Base-by-base conservation (phyloP, 2,888 invertebrate species). In the Spodoptera exigua region DNA sequence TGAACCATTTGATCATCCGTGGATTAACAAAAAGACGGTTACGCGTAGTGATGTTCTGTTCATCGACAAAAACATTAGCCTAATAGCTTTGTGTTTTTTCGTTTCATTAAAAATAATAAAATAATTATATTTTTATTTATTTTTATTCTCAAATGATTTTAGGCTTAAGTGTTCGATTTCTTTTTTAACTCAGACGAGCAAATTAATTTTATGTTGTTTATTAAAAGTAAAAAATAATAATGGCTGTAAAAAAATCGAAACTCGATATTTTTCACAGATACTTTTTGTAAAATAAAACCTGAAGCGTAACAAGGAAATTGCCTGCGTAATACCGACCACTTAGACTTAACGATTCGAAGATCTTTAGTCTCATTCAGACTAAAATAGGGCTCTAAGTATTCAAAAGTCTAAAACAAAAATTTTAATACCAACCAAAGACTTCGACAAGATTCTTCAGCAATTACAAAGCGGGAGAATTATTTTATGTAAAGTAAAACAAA, bases 11-110 rank as follows among this genome's bases (percentile, higher is more conserved):
- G 72, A 75, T 75, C 72, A 71, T 75, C 76, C 47, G 10, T 37
- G 66, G 72, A 75, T 71, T 71, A 75, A 55, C 56, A 73, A 67
- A 72, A 69, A 69, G 60, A 72, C 60, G 73, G 68, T 59, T 67
- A 72, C 47, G 18, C 40, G 34, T 52, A 73, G 68, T 67, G 68
- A 35, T 40, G 68, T 21, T 17, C 14, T 13, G 53, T 49, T 11
- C 39, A 11, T 44, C 36, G 48, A 63, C 47, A 52, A 5, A 11
- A 18, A 11, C 7, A 27, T 7, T 1, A 0, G 7, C 7, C 7
- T 27, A 27, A n/a, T n/a, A n/a, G n/a, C n/a, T n/a, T n/a, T n/a
- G n/a, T n/a, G n/a, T n/a, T n/a, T n/a, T n/a, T n/a, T n/a, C n/a
- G n/a, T n/a, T n/a, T n/a, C n/a, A n/a, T n/a, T n/a, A n/a, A n/a